Evolutionary conservation across 2,113 vertebrate genomes (phyloP).

Genomic region (Aspidoscelis tigris): DNA sequence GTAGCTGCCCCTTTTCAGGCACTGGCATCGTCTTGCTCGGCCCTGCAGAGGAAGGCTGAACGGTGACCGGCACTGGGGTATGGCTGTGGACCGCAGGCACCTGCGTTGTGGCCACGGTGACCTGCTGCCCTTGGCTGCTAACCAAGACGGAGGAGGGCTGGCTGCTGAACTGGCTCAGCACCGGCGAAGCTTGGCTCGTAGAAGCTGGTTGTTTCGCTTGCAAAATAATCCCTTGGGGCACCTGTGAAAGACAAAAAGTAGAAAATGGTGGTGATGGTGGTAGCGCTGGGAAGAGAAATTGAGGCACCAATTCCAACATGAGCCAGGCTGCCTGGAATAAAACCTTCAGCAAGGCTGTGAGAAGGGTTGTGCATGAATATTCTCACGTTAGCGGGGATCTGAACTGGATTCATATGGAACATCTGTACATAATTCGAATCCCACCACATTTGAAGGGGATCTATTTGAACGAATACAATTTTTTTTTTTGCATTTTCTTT

Average conservation of each 20-base stretch:
- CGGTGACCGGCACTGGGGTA: constrained; percentile 62
- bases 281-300: neutral
- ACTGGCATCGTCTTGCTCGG: neutral
- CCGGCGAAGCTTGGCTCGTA: constrained; percentile 47
- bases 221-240: constrained; percentile 86
- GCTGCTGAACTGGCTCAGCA: constrained; percentile 60
- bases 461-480: too few species aligned
- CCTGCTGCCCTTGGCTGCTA: constrained; percentile 70
- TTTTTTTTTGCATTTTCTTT: too few species aligned
- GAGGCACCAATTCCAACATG: neutral
- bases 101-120: constrained; percentile 12
- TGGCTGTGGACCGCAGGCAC: constrained; percentile 50
- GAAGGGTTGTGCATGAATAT: too few species aligned
- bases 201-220: constrained; percentile 67
- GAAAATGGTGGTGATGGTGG: neutral
- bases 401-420: too few species aligned
- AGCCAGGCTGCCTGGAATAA: neutral
- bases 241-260: constrained; percentile 67
- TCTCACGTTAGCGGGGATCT: too few species aligned
- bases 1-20: neutral
- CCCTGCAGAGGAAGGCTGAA: constrained; percentile 61
- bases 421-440: too few species aligned
- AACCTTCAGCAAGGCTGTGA: neutral
- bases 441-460: too few species aligned
- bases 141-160: constrained; percentile 69